Evolutionary conservation across 2,797 vertebrate species (phyloP), one percentile per base, ranked within the genome.

Genomic region (Protonibea diacanthus): DNA sequence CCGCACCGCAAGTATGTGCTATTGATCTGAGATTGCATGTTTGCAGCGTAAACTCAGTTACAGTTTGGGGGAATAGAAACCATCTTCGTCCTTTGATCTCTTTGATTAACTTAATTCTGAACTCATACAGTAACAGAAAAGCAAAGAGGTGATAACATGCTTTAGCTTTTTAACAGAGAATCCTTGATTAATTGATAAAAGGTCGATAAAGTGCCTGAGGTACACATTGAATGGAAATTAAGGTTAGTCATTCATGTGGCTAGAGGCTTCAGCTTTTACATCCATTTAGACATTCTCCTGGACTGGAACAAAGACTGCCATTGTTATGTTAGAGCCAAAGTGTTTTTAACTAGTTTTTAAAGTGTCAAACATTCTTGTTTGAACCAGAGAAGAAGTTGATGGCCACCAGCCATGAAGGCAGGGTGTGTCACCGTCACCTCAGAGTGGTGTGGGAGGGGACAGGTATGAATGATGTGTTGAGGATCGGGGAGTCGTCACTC

Each of bases 401-500:
- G 29, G 59, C n/a, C 42, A 42, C 61, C 58, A 77, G 51, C 42
- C 40, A 12, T 55, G 40, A 27, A 25, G n/a, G 57, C 21, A 71
- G 75, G 92, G 91, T 1, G 80, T 86, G 76, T 88, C 80, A 20
- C 21, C 55, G 74, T 88, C 80, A 20, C n/a, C 55, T 62, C n/a
- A 15, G n/a, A 42, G 40, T 47, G 49, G 6, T 0, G 1, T 60
- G 84, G 92, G 90, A 87, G 78, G 84, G 74, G 81, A 87, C 89
- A 93, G 91, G 91, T 93, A 78, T 76, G 86, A 91, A 88, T 40
- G 59, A 84, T 77, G 71, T 70, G 47, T 80, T 72, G 23, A 78
- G 71, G 72, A 66, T 63, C 65, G 2, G 58, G 20, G 55, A 52
- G 62, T 68, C 4, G 70, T 85, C 73, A 69, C 78, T 87, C 86